Conservation (phyloP, 2,797 vertebrate genomes). For the Aldrovandia affinis region DNA sequence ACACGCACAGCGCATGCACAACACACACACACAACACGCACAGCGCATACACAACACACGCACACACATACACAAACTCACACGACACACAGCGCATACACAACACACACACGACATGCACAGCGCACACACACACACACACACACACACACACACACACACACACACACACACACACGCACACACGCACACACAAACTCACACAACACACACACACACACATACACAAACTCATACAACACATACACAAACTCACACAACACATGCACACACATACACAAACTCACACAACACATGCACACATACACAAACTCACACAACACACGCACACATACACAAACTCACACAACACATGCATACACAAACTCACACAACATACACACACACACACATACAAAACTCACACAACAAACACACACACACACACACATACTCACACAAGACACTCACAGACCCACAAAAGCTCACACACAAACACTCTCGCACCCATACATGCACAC, state of each 20-base stretch:
- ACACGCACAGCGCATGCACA: background rate
- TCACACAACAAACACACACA: too few relatives aligned
- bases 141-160: too few relatives aligned
- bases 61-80: background rate
- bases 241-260: background rate
- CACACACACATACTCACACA: too few relatives aligned
- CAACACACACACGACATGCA: too few relatives aligned
- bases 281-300: background rate
- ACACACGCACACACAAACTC: background rate
- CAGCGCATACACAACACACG: background rate
- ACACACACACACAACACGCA: background rate
- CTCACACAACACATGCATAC: too few relatives aligned
- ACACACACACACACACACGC: background rate
- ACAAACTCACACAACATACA: background rate
- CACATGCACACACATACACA: background rate
- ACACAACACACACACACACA: background rate
- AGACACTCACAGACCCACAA: too few relatives aligned
- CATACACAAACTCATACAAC: background rate
- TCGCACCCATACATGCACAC: too few relatives aligned
- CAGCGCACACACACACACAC: too few relatives aligned
- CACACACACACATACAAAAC: background rate
- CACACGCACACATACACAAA: too few relatives aligned
- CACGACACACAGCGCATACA: background rate
- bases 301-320: background rate
- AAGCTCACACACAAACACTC: too few relatives aligned